Evolutionary conservation across 2,113 vertebrate species (phyloP).

Genomic region (Herpetotheres cachinnans): DNA sequence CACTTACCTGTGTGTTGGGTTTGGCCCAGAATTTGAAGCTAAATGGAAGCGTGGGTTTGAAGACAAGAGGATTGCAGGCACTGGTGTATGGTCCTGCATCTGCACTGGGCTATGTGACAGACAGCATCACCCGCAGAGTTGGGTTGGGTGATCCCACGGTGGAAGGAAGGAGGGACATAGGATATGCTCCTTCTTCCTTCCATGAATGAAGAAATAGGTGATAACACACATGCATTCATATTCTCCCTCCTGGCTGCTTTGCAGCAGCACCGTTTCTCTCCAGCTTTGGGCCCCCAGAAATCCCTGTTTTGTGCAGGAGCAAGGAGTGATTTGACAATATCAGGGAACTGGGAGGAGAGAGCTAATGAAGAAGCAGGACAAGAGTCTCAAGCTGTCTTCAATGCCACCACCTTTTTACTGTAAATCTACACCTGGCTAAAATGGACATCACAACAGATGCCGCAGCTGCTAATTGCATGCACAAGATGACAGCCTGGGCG

Average conservation of each 20-base stretch:
- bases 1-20: background rate
- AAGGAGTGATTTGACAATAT: background rate
- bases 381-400: background rate
- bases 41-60: background rate
- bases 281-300: background rate
- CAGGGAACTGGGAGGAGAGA: background rate
- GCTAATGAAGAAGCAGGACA: background rate
- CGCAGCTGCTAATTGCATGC: background rate
- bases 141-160: fast-evolving
- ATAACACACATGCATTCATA: background rate
- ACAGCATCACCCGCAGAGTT: background rate
- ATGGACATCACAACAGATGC: background rate
- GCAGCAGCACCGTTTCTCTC: background rate
- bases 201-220: background rate
- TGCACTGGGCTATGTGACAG: background rate
- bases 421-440: background rate
- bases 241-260: background rate
- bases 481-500: background rate
- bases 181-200: background rate
- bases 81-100: background rate
- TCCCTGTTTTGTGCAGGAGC: background rate
- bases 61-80: background rate
- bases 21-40: background rate
- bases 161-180: background rate
- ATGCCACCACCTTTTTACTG: background rate